A percentile compares a stretch with the other conserved stretches of the same genome.
phyloP scores from a whole-genome alignment of 2,888 invertebrate species.

The Synanthedon formicaeformis region DNA sequence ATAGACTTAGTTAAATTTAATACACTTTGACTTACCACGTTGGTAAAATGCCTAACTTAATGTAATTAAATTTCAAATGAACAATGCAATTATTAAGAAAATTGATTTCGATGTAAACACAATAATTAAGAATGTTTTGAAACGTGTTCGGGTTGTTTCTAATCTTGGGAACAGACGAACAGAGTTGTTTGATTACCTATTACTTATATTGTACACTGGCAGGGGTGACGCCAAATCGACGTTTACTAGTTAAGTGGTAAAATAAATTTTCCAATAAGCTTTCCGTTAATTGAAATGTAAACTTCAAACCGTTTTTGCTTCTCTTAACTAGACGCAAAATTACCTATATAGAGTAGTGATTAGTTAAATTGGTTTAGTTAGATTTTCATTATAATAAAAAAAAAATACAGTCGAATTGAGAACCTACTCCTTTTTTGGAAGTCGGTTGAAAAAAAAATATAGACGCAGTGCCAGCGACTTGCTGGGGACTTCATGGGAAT shows the following conservation, averaged over 20 bases:
- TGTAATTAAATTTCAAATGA: too few relatives aligned
- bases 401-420: too few relatives aligned
- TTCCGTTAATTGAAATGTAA: constrained; percentile 21
- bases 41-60: too few relatives aligned
- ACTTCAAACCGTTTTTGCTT: background rate
- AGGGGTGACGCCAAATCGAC: background rate
- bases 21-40: too few relatives aligned
- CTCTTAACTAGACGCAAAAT: background rate
- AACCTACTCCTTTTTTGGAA: too few relatives aligned
- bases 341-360: background rate
- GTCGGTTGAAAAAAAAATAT: too few relatives aligned
- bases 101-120: too few relatives aligned
- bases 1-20: too few relatives aligned
- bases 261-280: constrained; percentile 27
- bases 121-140: too few relatives aligned
- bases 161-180: constrained; percentile 5
- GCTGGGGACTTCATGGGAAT: too few relatives aligned
- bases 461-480: too few relatives aligned
- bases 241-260: constrained; percentile 7
- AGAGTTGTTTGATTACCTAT: constrained; percentile 22
- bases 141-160: background rate
- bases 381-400: background rate
- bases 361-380: background rate
- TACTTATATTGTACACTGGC: constrained; percentile 9
- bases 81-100: too few relatives aligned